Base-by-base conservation (phyloP, 2,797 vertebrate species). In the Argyrosomus regius region DNA sequence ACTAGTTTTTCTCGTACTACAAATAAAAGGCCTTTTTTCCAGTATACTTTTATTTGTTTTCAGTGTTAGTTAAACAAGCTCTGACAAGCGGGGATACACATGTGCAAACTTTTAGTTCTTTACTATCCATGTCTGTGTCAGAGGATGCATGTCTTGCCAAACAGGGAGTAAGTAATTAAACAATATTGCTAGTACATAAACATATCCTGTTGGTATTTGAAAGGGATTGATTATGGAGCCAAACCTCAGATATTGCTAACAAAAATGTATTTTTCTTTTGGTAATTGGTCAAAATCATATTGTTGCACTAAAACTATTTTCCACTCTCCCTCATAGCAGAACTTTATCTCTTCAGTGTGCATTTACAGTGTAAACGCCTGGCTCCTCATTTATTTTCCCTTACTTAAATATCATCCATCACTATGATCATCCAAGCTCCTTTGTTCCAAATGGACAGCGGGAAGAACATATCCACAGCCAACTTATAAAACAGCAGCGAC, bases 401-500 rank as follows among this genome's bases (percentile, higher is more conserved):
- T 52, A 59, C 62, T 84, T 89, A 85, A 91, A 89, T 78, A 81
- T 84, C 65, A 89, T 91, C 81, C 68, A 86, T 93, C 84, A 82
- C 63, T 60, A 43, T 60, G 50, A 77, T 83, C 20, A 68, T 75
- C 72, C 72, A 66, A 72, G 66, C 77, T 86, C 67, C 78, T 77
- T 88, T 65, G 72, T 85, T 91, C 75, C 63, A 81, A 90, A 89
- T 72, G 68, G 63, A 71, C 74, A 75, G 78, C 35, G 64, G 57
- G 72, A 86, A 75, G 79, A 91, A 89, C 73, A 78, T 65, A 83
- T 86, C 85, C 82, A 76, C 72, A 79, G 88, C 82, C 83, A 84
- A 88, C 83, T 88, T 87, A 92, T 90, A 91, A 94, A 94, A 88
- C 62, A 83, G 85, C 87, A 87, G 79, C 35, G 80, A 81, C 88